A percentile compares a stretch with the other conserved stretches of the same genome.
These are phyloP conservation scores for Scomber colias DNA, from an alignment of 2,113 vertebrate genomes.

Conservation along the genomic window DNA sequence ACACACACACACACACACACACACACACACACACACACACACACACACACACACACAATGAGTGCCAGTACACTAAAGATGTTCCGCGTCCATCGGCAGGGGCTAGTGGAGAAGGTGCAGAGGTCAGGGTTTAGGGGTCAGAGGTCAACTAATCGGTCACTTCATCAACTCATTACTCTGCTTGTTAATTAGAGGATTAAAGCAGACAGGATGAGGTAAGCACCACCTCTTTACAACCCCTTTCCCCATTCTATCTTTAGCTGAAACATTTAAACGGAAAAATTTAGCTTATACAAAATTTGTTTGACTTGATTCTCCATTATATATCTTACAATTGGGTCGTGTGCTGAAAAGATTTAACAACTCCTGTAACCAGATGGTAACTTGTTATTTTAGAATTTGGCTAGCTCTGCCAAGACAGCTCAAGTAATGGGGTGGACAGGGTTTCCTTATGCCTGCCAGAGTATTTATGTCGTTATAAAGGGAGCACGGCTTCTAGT, in stretches of 20 bases:
- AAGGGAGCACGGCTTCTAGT: constrained; percentile 30
- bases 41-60: constrained; percentile 41
- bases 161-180: constrained; percentile 83
- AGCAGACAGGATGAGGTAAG: constrained; percentile 62
- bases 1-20: constrained; percentile 17
- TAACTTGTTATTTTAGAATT: constrained; percentile 46
- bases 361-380: constrained; percentile 56
- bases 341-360: constrained; percentile 41
- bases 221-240: constrained; percentile 31
- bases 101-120: constrained; percentile 62
- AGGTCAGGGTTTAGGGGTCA: constrained; percentile 74
- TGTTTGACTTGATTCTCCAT: not conserved
- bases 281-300: not conserved
- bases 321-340: constrained; percentile 14
- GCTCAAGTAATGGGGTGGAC: constrained; percentile 48
- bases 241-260: constrained; percentile 5
- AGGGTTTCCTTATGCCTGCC: constrained; percentile 48
- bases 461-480: constrained; percentile 54
- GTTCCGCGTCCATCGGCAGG: constrained; percentile 76
- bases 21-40: constrained; percentile 36
- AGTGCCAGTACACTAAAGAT: constrained; percentile 67
- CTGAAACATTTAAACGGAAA: constrained; percentile 10
- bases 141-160: constrained; percentile 78
- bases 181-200: constrained; percentile 84
- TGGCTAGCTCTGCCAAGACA: constrained; percentile 33